phyloP scores from a whole-genome alignment of 2,113 vertebrate genomes.

The Polyodon spathula region DNA sequence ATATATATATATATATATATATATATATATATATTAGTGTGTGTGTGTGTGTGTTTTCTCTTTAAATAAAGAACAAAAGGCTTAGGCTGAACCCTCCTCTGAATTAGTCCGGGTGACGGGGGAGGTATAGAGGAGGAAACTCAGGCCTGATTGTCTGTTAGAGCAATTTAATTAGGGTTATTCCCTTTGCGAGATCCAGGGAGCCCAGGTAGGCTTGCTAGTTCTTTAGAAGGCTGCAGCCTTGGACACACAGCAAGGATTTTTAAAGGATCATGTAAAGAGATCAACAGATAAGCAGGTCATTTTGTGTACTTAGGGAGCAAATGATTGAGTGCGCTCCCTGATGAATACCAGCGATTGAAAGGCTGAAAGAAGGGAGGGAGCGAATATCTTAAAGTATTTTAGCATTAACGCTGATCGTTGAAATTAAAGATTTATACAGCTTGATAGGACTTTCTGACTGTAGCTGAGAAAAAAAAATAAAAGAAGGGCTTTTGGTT shows the following conservation, averaged over 20 bases:
- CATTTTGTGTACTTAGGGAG: slow-evolving; percentile 96
- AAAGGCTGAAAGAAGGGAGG: slow-evolving; percentile 58
- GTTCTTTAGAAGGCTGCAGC: slow-evolving; percentile 57
- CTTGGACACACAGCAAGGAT: slow-evolving; percentile 70
- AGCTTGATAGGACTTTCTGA: slow-evolving; percentile 58
- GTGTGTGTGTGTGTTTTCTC: slow-evolving; percentile 31
- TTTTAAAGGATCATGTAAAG: slow-evolving; percentile 89
- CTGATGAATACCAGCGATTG: slow-evolving; percentile 57
- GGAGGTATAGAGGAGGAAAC: slow-evolving; percentile 64
- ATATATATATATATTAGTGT: too few species aligned
- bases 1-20: too few species aligned
- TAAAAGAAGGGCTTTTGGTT: slow-evolving; percentile 40
- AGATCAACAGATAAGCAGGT: slow-evolving; percentile 97
- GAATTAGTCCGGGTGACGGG: slow-evolving; percentile 66
- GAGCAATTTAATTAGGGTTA: slow-evolving; percentile 79
- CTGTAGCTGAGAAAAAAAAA: slow-evolving; percentile 36
- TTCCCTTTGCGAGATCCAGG: slow-evolving; percentile 42
- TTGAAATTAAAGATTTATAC: slow-evolving; percentile 87
- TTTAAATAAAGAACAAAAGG: slow-evolving; percentile 61
- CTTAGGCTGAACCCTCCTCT: slow-evolving; percentile 50
- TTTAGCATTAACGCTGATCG: slow-evolving; percentile 70
- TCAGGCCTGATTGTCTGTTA: slow-evolving; percentile 76
- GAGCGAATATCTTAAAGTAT: slow-evolving; percentile 67
- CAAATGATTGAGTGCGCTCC: slow-evolving; percentile 62
- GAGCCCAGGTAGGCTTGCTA: slow-evolving; percentile 45